Evolutionary conservation across 2,888 invertebrate species (phyloP), one percentile per base, ranked within the genome.

Genomic region (Nomada hirtipes): DNA sequence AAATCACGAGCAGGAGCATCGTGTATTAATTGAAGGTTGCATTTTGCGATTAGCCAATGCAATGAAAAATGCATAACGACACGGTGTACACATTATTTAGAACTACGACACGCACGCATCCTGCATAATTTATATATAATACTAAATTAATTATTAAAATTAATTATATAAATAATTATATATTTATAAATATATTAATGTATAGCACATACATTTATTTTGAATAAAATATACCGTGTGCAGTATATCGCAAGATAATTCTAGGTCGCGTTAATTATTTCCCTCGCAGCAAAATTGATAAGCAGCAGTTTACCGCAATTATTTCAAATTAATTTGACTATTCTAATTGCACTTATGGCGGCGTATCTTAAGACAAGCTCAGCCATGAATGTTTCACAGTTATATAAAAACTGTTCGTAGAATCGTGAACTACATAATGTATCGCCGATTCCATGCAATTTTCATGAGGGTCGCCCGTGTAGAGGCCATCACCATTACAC

Each of bases 11-110:
- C 42, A 20, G 7, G 10, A 9, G 36, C 2, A 57, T 18, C 36
- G 2, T 73, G 20, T 29, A 42, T 42, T 55, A 44, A 64, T 63
- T 29, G 63, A 52, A 20, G 57, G 36, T 26, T 63, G 50, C n/a
- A 15, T 36, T 78, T 44, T 23, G 18, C 13, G 50, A 55, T 78
- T 61, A 55, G 0, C 10, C 11, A 3, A 50, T 29, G 13, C 20
- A 2, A 18, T 23, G 36, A 15, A 47, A 36, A 36, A 15, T 36
- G 13, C 36, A 36, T 9, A 18, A 36, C 11, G 0, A 20, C 61
- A 20, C 42, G 2, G 15, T 18, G 4, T 4, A 26, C 18, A 11
- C 1, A 36, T 36, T 36, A n/a, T 7, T 1, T 36, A 26, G 57
- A 13, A 26, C 26, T 44, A 47, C 4, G 13, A 63, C 44, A 2